Evolutionary conservation across 2,888 invertebrate genomes (phyloP).

Genomic region (Sclerodermus sp.): DNA sequence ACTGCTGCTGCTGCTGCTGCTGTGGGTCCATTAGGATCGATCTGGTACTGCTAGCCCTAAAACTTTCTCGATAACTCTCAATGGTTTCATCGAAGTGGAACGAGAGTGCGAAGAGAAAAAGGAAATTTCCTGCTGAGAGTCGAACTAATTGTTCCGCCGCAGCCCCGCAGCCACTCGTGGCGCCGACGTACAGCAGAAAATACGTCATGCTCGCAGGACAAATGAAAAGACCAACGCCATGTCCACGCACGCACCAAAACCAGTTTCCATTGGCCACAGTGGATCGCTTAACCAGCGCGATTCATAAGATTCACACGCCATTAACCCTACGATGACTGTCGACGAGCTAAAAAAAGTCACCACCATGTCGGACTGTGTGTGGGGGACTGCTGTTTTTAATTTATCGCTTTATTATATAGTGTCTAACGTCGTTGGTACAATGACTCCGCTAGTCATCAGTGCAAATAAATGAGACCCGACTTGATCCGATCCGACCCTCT

Average conservation of each 20-base stretch:
- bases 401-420: constrained; percentile 41
- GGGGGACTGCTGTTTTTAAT: constrained; percentile 28
- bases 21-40: too few species aligned
- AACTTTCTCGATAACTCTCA: too few species aligned
- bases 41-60: too few species aligned
- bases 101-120: too few species aligned
- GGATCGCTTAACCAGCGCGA: constrained; percentile 26
- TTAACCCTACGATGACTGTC: constrained; percentile 35
- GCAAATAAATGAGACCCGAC: background rate
- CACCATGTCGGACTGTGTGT: constrained; percentile 4
- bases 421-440: constrained; percentile 14
- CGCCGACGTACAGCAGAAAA: background rate
- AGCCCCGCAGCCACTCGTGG: background rate
- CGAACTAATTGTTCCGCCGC: background rate
- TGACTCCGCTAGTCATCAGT: constrained; percentile 21
- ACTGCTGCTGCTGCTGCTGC: too few species aligned
- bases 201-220: constrained; percentile 5
- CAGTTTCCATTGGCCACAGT: constrained; percentile 20
- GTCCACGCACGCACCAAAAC: constrained; percentile 3
- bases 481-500: too few species aligned
- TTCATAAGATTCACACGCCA: constrained; percentile 38
- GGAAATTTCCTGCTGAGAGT: background rate
- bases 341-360: constrained; percentile 21
- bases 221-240: constrained; percentile 12
- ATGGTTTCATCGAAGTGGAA: too few species aligned